A percentile compares a stretch with the other conserved stretches of the same genome.
Conservation (phyloP, 2,888 invertebrate genomes). For the Gymnocheta viridis region DNA sequence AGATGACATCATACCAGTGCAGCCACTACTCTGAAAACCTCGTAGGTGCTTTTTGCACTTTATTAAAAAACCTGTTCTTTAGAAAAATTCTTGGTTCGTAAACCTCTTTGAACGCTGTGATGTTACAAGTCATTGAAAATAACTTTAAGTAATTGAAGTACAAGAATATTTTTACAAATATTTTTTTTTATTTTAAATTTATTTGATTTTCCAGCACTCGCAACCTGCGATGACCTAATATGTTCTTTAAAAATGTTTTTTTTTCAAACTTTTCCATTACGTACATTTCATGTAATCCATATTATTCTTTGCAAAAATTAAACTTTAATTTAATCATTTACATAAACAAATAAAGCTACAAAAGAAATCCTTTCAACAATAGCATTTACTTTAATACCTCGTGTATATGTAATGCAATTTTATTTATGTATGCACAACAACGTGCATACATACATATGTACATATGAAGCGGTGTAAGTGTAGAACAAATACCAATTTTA, state of each 20-base stretch:
- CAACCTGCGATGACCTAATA: neutral
- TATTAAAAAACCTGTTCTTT: too few relatives aligned
- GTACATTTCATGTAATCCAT: neutral
- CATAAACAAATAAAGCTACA: neutral
- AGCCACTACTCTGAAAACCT: too few relatives aligned
- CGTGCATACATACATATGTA: neutral
- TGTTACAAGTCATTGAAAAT: too few relatives aligned
- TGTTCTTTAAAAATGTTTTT: neutral
- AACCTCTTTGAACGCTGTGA: too few relatives aligned
- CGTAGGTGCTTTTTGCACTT: too few relatives aligned
- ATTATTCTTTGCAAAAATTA: conserved; percentile 13
- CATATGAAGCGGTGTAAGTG: conserved; percentile 39
- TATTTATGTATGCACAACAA: neutral
- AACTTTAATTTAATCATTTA: conserved; percentile 46
- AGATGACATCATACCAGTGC: too few relatives aligned
- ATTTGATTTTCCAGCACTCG: neutral
- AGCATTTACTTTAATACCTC: conserved; percentile 45
- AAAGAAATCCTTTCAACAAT: conserved; percentile 43
- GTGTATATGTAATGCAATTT: conserved; percentile 2
- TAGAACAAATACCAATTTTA: conserved; percentile 66
- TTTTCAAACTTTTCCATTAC: neutral
- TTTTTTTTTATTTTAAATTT: neutral
- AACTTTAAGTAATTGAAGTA: too few relatives aligned
- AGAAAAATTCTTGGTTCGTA: too few relatives aligned
- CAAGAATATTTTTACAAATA: too few relatives aligned